phyloP scores from a whole-genome alignment of 2,113 vertebrate genomes.

The Climacteris rufus region DNA sequence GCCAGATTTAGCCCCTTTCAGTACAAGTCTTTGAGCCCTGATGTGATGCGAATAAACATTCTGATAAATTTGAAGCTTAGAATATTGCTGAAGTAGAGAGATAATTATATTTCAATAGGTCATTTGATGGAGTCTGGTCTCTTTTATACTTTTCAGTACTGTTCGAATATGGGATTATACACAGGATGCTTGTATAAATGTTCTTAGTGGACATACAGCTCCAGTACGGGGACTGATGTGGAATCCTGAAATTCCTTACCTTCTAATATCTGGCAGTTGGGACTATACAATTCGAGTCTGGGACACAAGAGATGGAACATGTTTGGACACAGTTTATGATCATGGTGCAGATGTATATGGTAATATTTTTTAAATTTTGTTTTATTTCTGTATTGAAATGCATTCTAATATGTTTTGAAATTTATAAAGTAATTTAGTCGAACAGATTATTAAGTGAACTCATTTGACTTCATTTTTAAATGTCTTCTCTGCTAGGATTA shows the following conservation, averaged over 20 bases:
- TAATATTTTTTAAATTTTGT: slow-evolving; percentile 51
- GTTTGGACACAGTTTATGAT: slow-evolving; percentile 90
- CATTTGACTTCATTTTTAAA: neutral
- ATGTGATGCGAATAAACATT: neutral
- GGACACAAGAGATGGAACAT: slow-evolving; percentile 93
- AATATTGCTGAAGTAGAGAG: neutral
- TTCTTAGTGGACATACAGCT: slow-evolving; percentile 89
- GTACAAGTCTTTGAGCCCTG: neutral
- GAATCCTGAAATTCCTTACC: slow-evolving; percentile 95
- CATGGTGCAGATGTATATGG: slow-evolving; percentile 98
- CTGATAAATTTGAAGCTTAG: neutral
- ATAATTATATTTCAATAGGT: neutral
- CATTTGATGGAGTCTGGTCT: neutral
- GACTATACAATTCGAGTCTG: slow-evolving; percentile 95
- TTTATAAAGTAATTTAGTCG: neutral
- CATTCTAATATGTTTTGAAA: neutral
- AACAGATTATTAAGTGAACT: neutral
- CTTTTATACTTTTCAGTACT: slow-evolving; percentile 76
- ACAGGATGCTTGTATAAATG: slow-evolving; percentile 90
- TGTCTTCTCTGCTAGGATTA: slow-evolving; percentile 73
- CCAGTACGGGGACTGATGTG: slow-evolving; percentile 94
- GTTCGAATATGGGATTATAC: slow-evolving; percentile 98
- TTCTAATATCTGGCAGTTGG: slow-evolving; percentile 96
- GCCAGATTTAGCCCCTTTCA: neutral
- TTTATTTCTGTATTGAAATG: neutral